These are phyloP conservation scores for Margarornis squamiger DNA, from an alignment of 2,797 vertebrate species.

Conservation along the genomic window DNA sequence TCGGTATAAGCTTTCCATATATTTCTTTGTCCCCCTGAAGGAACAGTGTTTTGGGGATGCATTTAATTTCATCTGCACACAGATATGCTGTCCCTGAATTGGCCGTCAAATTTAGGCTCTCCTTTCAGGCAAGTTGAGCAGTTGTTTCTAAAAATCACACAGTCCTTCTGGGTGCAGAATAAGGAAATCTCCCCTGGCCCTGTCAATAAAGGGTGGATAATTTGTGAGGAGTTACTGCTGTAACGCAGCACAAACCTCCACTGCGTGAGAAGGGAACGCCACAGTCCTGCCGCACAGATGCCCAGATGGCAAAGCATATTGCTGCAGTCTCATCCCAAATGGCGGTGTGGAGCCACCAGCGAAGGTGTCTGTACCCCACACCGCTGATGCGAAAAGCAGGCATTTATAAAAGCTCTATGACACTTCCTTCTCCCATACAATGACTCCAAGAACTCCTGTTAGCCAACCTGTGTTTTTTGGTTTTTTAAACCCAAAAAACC, in stretches of 20 bases:
- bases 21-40: background rate
- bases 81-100: background rate
- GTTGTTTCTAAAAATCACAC: background rate
- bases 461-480: background rate
- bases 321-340: conserved; percentile 60
- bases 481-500: background rate
- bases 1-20: accelerated
- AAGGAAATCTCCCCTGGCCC: background rate
- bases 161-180: background rate
- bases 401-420: background rate
- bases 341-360: background rate
- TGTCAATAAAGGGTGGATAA: background rate
- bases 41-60: background rate
- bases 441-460: background rate
- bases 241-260: background rate
- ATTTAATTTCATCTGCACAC: background rate
- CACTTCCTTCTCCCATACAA: accelerated
- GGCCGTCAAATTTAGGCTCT: background rate
- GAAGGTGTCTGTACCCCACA: background rate
- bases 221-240: background rate
- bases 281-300: background rate
- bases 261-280: background rate
- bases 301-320: conserved; percentile 66
- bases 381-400: background rate
- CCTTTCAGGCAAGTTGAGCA: background rate